phyloP scores from a whole-genome alignment of 2,888 invertebrate genomes.

The Rhogogaster chlorosoma region DNA sequence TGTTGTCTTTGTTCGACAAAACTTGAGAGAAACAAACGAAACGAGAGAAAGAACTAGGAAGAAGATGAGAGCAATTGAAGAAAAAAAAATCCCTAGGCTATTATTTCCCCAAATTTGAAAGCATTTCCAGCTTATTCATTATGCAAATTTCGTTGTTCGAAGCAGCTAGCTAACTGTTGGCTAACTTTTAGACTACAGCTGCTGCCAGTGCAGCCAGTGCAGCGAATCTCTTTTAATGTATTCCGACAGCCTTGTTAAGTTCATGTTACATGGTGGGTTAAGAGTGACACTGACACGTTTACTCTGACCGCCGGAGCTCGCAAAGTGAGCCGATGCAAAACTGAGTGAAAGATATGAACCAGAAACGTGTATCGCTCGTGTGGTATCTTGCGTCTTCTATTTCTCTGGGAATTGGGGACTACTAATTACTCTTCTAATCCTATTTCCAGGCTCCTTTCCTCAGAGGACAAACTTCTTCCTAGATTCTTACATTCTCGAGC shows the following conservation, averaged over 20 bases:
- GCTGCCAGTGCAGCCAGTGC: background rate
- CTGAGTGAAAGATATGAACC: conserved; percentile 1
- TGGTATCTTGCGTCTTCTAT: background rate
- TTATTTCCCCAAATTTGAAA: background rate
- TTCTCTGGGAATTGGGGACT: background rate
- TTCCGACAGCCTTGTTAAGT: conserved; percentile 39
- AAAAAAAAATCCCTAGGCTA: background rate
- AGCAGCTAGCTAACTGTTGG: background rate
- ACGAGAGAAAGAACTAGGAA: background rate
- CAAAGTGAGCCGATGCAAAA: background rate
- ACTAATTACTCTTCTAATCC: background rate
- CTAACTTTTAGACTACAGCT: background rate
- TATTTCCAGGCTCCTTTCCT: background rate
- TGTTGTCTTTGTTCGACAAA: background rate
- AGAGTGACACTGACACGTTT: conserved; percentile 36
- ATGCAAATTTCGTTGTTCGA: background rate
- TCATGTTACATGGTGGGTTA: conserved; percentile 22
- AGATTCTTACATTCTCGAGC: background rate
- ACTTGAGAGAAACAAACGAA: background rate
- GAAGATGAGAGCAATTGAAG: background rate
- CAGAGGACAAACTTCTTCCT: background rate
- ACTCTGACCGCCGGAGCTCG: background rate
- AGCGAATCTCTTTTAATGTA: conserved; percentile 24
- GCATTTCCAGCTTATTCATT: background rate
- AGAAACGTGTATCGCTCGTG: no score